A percentile compares a stretch with the other conserved stretches of the same genome.
Conservation (phyloP, 2,888 invertebrate species). For the Argyresthia albistria region DNA sequence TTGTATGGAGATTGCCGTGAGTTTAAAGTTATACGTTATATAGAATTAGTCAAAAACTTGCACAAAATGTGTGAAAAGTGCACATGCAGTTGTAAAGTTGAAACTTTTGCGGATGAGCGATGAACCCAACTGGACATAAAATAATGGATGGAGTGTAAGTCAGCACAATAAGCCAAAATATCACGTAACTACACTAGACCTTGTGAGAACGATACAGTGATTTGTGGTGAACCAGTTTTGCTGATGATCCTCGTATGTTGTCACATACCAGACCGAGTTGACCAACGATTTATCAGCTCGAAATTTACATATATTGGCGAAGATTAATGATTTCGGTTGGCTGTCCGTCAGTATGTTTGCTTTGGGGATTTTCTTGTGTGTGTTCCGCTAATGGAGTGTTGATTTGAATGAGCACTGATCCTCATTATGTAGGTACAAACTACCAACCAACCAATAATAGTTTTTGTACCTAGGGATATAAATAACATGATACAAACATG, state of each 20-base stretch:
- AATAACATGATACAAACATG: too few species aligned
- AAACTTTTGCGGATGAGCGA: slow-evolving; percentile 20
- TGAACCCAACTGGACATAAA: slow-evolving; percentile 18
- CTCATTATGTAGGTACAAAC: too few species aligned
- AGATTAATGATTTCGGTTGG: slow-evolving; percentile 41
- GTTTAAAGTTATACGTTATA: too few species aligned
- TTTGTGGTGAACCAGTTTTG: too few species aligned
- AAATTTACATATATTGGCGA: slow-evolving; percentile 49
- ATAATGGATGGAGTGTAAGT: slow-evolving; percentile 24
- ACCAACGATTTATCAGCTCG: slow-evolving; percentile 50
- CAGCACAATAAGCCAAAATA: too few species aligned
- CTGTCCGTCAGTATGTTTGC: slow-evolving; percentile 32
- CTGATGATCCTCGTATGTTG: neutral
- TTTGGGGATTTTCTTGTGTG: neutral
- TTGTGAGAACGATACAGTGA: too few species aligned
- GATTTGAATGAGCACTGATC: slow-evolving; percentile 14
- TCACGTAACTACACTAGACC: too few species aligned
- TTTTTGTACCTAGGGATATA: too few species aligned
- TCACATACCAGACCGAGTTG: slow-evolving; percentile 21
- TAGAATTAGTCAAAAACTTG: neutral
- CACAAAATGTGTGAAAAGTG: too few species aligned
- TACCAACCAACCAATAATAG: too few species aligned
- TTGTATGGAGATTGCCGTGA: too few species aligned
- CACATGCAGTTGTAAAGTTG: neutral
- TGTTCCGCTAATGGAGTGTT: neutral